Evolutionary conservation across 2,888 invertebrate genomes (phyloP).

Genomic region (Machimus atricapillus): DNA sequence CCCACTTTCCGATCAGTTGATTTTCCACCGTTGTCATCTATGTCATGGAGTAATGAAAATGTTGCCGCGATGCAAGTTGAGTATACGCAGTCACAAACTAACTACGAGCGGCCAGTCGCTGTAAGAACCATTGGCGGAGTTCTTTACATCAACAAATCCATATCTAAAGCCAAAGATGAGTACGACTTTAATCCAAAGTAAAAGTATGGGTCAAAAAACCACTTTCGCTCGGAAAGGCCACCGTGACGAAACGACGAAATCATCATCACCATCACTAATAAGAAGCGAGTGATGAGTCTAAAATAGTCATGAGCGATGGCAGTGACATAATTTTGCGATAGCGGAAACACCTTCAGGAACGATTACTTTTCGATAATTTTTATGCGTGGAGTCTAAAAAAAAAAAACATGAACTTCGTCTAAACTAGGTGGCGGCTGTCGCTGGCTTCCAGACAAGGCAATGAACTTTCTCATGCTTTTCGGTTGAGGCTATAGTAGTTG

Average conservation of each 20-base stretch:
- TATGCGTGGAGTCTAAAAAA: background rate
- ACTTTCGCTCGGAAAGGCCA: background rate
- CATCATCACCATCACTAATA: background rate
- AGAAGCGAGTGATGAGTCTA: background rate
- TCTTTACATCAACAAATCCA: background rate
- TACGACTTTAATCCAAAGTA: background rate
- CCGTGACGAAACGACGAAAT: background rate
- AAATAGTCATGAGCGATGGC: background rate
- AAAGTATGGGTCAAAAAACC: background rate
- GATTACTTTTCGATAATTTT: background rate
- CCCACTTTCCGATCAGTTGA: background rate
- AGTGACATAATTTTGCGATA: background rate
- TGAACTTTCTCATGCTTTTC: background rate
- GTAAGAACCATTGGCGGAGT: background rate
- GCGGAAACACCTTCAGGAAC: background rate
- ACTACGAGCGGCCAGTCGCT: background rate
- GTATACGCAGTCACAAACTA: background rate
- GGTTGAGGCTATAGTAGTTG: background rate
- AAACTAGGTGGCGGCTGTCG: background rate
- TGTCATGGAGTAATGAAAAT: background rate
- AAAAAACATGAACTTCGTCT: background rate
- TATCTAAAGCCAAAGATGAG: background rate
- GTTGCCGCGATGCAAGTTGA: background rate
- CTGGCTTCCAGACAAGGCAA: background rate
- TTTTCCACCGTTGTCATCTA: background rate